Evolutionary conservation across 2,888 invertebrate species (phyloP).

Genomic region (Luffia ferchaultella): DNA sequence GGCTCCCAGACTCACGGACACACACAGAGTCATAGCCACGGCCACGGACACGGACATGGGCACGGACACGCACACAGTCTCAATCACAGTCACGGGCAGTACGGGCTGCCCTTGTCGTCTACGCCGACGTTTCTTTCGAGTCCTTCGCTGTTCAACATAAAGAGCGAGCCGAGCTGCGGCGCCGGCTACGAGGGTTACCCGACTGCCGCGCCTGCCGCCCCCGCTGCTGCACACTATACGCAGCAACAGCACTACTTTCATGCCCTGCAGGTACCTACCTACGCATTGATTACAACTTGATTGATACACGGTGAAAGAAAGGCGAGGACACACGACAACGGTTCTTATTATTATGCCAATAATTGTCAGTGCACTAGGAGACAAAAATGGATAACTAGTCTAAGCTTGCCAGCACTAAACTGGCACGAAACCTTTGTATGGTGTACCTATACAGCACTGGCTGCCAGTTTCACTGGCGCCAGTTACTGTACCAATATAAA

Average conservation of each 20-base stretch:
- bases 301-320: no score
- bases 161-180: conserved; percentile 39
- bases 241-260: conserved; percentile 66
- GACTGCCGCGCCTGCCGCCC: conserved; percentile 25
- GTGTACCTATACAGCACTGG: no score
- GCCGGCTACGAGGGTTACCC: conserved; percentile 34
- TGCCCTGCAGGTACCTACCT: conserved; percentile 59
- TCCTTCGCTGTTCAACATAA: conserved; percentile 52
- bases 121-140: conserved; percentile 37
- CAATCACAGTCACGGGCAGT: conserved; percentile 26
- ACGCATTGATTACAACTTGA: no score
- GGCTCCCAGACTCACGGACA: conserved; percentile 14
- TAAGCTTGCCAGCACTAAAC: no score
- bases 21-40: conserved; percentile 2
- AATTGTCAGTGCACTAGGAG: no score
- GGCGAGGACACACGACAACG: no score
- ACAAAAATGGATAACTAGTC: no score
- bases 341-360: no score
- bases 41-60: conserved; percentile 62
- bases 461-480: no score
- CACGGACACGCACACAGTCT: conserved; percentile 51
- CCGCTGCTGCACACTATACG: conserved; percentile 32
- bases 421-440: no score
- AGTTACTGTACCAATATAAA: no score
- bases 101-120: conserved; percentile 24